phyloP scores from a whole-genome alignment of 2,797 vertebrate species.

The Gymnothorax javanicus region DNA sequence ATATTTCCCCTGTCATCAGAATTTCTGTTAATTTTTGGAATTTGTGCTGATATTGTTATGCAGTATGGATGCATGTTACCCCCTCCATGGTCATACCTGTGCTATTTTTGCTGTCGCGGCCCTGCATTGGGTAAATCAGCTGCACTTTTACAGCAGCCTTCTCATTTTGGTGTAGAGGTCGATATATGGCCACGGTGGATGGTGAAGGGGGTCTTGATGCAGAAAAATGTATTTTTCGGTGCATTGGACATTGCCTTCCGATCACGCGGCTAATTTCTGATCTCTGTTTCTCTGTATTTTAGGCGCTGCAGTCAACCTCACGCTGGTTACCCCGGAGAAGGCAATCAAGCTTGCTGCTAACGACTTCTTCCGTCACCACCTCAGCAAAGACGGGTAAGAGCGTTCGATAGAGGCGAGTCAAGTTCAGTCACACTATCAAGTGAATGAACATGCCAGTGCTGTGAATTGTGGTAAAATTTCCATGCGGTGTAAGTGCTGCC shows the following conservation, averaged over 20 bases:
- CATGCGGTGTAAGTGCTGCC: neutral
- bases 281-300: conserved; percentile 18
- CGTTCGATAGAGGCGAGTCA: neutral
- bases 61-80: conserved; percentile 24
- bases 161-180: neutral
- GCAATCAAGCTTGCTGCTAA: conserved; percentile 83
- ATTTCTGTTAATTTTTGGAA: neutral
- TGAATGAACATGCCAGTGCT: neutral
- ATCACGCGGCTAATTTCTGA: neutral
- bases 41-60: neutral
- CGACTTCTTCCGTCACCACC: conserved; percentile 77
- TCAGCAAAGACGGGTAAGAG: conserved; percentile 77
- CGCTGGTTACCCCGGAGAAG: conserved; percentile 82
- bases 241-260: neutral
- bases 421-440: neutral
- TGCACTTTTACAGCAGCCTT: neutral
- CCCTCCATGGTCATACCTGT: neutral
- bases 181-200: neutral
- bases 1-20: conserved; percentile 26
- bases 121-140: neutral
- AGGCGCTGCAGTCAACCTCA: conserved; percentile 82
- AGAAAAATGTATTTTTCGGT: neutral
- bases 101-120: neutral
- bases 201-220: neutral
- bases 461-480: neutral